Conservation (phyloP, 2,113 vertebrate genomes). For the Sorex araneus region DNA sequence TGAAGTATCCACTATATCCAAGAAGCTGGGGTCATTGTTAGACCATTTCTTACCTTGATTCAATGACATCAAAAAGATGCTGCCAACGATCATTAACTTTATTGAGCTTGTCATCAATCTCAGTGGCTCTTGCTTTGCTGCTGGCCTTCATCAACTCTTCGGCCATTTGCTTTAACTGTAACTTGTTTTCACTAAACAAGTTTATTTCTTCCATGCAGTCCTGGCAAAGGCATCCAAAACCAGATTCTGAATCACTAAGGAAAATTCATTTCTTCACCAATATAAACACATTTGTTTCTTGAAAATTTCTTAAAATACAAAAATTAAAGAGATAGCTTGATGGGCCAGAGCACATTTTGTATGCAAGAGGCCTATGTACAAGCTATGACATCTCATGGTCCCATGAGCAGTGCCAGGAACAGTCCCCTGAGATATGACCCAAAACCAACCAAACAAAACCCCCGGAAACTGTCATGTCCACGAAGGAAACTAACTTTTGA, state of each 20-base stretch:
- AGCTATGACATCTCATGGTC: neutral
- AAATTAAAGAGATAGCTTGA: neutral
- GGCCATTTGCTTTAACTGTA: constrained; percentile 94
- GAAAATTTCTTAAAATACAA: neutral
- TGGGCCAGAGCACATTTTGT: neutral
- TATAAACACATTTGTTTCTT: neutral
- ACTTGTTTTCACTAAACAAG: constrained; percentile 95
- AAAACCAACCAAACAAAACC: neutral
- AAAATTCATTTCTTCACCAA: neutral
- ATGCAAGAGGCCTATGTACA: neutral
- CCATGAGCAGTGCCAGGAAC: neutral
- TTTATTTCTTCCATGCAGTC: constrained; percentile 99
- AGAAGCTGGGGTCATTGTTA: neutral
- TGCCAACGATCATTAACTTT: constrained; percentile 96
- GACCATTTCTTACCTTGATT: constrained; percentile 91
- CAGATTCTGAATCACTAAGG: neutral
- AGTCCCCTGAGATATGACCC: too few species aligned
- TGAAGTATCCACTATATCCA: neutral
- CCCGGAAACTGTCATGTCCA: neutral
- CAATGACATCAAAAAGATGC: constrained; percentile 96
- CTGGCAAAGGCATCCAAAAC: constrained; percentile 85
- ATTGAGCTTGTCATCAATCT: constrained; percentile 94
- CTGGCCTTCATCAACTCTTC: constrained; percentile 95
- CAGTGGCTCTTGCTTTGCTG: constrained; percentile 91
- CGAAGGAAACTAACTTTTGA: neutral